Base-by-base conservation (phyloP, 2,888 invertebrate species). In the Drosophila pullipes region DNA sequence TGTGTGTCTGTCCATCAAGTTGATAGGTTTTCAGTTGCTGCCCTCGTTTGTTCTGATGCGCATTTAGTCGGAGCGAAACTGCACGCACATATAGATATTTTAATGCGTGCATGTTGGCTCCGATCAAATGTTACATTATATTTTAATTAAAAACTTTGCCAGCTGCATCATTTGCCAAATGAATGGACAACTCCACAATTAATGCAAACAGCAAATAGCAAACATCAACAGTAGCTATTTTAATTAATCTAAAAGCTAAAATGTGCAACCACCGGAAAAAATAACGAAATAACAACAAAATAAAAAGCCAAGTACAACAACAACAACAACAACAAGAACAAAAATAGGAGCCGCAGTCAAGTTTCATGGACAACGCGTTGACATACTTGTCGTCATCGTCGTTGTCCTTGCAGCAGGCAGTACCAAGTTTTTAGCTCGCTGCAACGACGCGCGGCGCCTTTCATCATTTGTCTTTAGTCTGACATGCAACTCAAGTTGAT, bases 231-330 rank as follows among this genome's bases (percentile, higher is more conserved):
- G 50, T 71, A 74, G 67, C 76, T 72, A 76, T 81, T 81, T 77
- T 87, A 90, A 85, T 85, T 85, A 85, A 86, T 84, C 82, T 85
- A 82, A 85, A 85, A 85, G 89, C 87, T 82, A 78, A 84, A 85
- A 76, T 80, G 76, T 66, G 76, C 78, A 81, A 58, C 70, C 64
- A 74, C 50, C 69, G 70, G 57, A 74, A 68, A 66, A 60, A 61
- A 59, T 44, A 13, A 35, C n/a, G 33, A 4, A 62, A 47, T 74
- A 78, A 80, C 81, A 85, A 81, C 76, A 79, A 74, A 79, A 85
- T 54, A 53, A 58, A 70, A 25, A 57, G 57, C 59, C 50, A 70
- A 25, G 25, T 16, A 63, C 47, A 47, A 53, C 49, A 58, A 35
- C 28, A 58, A 35, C 28, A 33, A 47, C 33, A 22, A 55, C 28